A percentile compares a stretch with the other conserved stretches of the same genome.
Conservation (phyloP, 2,888 invertebrate species). For the Troides oblongomaculatus region DNA sequence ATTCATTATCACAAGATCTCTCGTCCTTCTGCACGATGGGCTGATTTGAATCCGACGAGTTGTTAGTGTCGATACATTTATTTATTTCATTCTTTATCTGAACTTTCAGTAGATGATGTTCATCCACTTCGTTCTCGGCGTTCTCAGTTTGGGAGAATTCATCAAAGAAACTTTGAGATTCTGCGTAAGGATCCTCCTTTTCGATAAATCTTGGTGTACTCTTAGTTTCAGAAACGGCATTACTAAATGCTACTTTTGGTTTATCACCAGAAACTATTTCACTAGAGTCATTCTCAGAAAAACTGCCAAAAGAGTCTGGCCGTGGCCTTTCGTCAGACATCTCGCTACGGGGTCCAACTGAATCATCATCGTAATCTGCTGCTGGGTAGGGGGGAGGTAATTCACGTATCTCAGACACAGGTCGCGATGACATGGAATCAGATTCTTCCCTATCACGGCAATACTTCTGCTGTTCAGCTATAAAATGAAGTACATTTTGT, state of each 20-base stretch:
- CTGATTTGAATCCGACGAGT: conserved; percentile 48
- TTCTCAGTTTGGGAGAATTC: conserved; percentile 63
- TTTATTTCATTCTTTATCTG: conserved; percentile 75
- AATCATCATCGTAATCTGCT: conserved; percentile 73
- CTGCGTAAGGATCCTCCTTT: conserved; percentile 70
- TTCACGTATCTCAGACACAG: conserved; percentile 79
- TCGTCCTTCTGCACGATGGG: conserved; percentile 53
- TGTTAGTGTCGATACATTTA: conserved; percentile 58
- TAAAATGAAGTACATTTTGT: conserved; percentile 86
- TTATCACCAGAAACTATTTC: conserved; percentile 57
- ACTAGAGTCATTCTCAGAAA: conserved; percentile 75
- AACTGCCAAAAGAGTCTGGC: conserved; percentile 73
- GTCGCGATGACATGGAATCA: conserved; percentile 78
- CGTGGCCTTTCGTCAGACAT: conserved; percentile 70
- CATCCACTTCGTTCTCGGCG: conserved; percentile 69
- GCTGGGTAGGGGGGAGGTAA: conserved; percentile 75
- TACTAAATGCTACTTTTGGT: conserved; percentile 61
- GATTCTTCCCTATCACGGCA: conserved; percentile 81
- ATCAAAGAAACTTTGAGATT: conserved; percentile 67
- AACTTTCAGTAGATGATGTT: conserved; percentile 66
- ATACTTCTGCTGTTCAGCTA: conserved; percentile 88
- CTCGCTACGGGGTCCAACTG: conserved; percentile 72
- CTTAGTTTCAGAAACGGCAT: conserved; percentile 69
- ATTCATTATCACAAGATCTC: conserved; percentile 56
- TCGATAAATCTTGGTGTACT: conserved; percentile 73